Percentiles rank a stretch among this genome's conserved stretches.
Conservation (phyloP, 2,113 vertebrate species). For the Nerophis lumbriciformis region DNA sequence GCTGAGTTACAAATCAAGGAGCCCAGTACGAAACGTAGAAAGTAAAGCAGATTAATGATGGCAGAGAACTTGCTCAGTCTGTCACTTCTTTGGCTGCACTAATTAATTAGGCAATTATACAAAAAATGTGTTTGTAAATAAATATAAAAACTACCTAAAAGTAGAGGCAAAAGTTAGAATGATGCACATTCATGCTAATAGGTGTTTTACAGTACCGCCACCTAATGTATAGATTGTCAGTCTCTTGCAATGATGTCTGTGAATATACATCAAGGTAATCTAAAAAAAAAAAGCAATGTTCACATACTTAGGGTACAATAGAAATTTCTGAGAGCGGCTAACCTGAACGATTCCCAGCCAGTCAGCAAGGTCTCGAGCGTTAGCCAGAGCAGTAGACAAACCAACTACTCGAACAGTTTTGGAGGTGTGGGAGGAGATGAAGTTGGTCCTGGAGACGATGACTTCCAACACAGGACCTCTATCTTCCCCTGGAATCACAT, state of each 20-base stretch:
- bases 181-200: too few species aligned
- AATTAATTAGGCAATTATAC: too few species aligned
- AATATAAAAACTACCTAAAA: too few species aligned
- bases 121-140: too few species aligned
- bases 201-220: too few species aligned
- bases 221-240: too few species aligned
- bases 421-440: constrained; percentile 96
- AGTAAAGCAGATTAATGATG: constrained; percentile 51
- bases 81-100: too few species aligned
- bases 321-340: constrained; percentile 7
- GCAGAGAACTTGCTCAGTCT: not conserved
- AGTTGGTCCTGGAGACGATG: constrained; percentile 97
- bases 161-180: too few species aligned
- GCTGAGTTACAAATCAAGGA: constrained; percentile 27
- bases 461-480: constrained; percentile 96
- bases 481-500: constrained; percentile 81
- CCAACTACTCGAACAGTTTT: constrained; percentile 89
- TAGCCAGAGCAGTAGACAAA: constrained; percentile 94
- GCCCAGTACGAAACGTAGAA: constrained; percentile 36
- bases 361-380: constrained; percentile 94
- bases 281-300: not conserved
- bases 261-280: too few species aligned
- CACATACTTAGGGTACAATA: not conserved
- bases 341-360: constrained; percentile 95
- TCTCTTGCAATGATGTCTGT: too few species aligned